These are phyloP conservation scores for Philypnodon macrostomus DNA, from an alignment of 2,797 vertebrate species.

Conservation along the genomic window DNA sequence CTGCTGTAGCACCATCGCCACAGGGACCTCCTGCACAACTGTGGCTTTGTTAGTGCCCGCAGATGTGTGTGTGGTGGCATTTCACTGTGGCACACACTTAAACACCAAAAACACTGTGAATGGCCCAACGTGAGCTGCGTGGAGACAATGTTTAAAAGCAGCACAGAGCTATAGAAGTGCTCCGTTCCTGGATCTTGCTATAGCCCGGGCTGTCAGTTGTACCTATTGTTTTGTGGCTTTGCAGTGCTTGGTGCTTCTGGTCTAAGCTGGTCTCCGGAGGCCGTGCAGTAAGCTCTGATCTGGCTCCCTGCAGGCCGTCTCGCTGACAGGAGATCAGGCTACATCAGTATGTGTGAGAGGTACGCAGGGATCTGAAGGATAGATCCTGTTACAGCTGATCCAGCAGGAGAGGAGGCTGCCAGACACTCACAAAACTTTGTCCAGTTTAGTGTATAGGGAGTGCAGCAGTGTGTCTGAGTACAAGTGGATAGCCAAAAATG, in stretches of 20 bases:
- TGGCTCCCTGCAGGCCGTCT: conserved; percentile 63
- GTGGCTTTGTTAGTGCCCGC: conserved; percentile 21
- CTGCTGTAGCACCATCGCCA: conserved; percentile 44
- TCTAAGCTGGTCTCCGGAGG: conserved; percentile 60
- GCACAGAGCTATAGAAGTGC: too few species aligned
- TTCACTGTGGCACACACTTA: conserved; percentile 34
- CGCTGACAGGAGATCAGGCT: conserved; percentile 75
- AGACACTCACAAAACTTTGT: conserved; percentile 52
- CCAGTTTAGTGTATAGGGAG: conserved; percentile 25
- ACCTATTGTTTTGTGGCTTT: conserved; percentile 59
- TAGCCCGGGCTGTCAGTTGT: conserved; percentile 35
- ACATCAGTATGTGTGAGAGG: conserved; percentile 74
- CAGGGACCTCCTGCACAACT: conserved; percentile 19
- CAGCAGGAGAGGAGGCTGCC: conserved; percentile 63
- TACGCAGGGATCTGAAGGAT: conserved; percentile 68
- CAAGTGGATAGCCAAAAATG: too few species aligned
- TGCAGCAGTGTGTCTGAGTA: neutral
- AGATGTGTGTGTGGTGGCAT: conserved; percentile 17
- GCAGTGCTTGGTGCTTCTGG: conserved; percentile 64
- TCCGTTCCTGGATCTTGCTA: conserved; percentile 24
- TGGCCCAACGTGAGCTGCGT: conserved; percentile 44
- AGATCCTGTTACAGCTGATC: conserved; percentile 81
- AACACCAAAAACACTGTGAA: conserved; percentile 52
- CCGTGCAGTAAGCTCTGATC: conserved; percentile 57
- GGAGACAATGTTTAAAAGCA: conserved; percentile 44